These are phyloP conservation scores for Oryzias melastigma DNA, from an alignment of 2,113 vertebrate genomes.

Conservation along the genomic window DNA sequence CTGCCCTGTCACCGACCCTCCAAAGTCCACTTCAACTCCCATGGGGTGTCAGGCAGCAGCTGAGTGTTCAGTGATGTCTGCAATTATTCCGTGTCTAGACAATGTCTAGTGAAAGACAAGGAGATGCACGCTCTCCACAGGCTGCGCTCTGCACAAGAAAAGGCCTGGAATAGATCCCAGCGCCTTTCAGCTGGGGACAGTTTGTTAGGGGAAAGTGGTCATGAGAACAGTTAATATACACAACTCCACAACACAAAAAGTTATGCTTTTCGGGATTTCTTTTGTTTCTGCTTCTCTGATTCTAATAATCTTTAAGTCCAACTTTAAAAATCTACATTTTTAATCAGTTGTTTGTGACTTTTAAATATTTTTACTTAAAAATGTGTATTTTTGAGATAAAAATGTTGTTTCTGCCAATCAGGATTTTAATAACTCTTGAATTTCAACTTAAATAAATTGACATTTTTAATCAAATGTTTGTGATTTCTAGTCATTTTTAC, in stretches of 20 bases:
- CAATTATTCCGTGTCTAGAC: constrained; percentile 95
- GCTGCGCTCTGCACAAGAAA: constrained; percentile 42
- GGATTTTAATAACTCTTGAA: not conserved
- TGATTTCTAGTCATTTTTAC: too few relatives aligned
- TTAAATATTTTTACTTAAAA: too few relatives aligned
- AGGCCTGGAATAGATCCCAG: constrained; percentile 37
- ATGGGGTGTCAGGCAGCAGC: constrained; percentile 82
- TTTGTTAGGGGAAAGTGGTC: constrained; percentile 41
- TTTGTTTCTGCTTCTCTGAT: not conserved
- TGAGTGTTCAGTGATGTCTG: constrained; percentile 89
- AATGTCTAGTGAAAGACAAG: constrained; percentile 87
- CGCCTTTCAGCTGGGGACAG: constrained; percentile 42
- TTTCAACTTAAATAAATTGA: too few relatives aligned
- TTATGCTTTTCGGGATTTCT: not conserved
- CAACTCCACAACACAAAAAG: not conserved
- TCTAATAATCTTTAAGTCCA: too few relatives aligned
- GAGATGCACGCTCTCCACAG: constrained; percentile 49
- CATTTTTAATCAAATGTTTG: too few relatives aligned
- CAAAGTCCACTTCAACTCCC: constrained; percentile 83
- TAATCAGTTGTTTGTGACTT: too few relatives aligned
- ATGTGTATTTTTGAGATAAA: too few relatives aligned
- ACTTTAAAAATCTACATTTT: too few relatives aligned
- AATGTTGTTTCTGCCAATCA: not conserved
- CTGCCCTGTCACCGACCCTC: constrained; percentile 57
- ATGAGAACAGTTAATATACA: constrained; percentile 19